Percentiles rank a stretch among this genome's conserved stretches.
phyloP scores from a whole-genome alignment of 2,113 vertebrate species.

The Piprites chloris region DNA sequence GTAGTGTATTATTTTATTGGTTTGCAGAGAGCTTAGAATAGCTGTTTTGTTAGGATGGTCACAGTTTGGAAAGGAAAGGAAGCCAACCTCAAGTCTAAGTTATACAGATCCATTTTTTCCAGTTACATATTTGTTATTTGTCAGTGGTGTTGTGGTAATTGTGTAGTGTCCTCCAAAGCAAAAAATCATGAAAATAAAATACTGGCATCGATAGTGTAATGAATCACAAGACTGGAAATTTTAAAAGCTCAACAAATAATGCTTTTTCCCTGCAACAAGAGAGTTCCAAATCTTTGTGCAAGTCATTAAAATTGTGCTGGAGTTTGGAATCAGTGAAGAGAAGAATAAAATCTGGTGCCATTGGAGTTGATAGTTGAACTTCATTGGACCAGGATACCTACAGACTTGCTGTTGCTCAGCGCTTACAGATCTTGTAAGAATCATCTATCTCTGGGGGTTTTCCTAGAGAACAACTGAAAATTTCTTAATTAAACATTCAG shows the following conservation, averaged over 20 bases:
- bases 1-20: neutral
- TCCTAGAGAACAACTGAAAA: neutral
- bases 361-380: neutral
- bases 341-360: neutral
- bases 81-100: neutral
- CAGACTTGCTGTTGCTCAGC: neutral
- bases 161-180: neutral
- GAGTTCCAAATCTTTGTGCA: neutral
- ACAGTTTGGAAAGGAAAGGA: neutral
- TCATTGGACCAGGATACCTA: neutral
- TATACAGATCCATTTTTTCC: neutral
- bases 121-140: neutral
- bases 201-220: accelerated
- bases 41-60: neutral
- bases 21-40: neutral
- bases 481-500: neutral
- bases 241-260: neutral
- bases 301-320: neutral
- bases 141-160: neutral
- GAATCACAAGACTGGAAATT: neutral
- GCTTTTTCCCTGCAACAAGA: accelerated
- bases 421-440: neutral
- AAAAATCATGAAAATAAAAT: neutral
- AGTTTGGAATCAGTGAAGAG: neutral
- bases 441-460: neutral